Base-by-base conservation (phyloP, 2,888 invertebrate species). In the Esperia sulphurella region DNA sequence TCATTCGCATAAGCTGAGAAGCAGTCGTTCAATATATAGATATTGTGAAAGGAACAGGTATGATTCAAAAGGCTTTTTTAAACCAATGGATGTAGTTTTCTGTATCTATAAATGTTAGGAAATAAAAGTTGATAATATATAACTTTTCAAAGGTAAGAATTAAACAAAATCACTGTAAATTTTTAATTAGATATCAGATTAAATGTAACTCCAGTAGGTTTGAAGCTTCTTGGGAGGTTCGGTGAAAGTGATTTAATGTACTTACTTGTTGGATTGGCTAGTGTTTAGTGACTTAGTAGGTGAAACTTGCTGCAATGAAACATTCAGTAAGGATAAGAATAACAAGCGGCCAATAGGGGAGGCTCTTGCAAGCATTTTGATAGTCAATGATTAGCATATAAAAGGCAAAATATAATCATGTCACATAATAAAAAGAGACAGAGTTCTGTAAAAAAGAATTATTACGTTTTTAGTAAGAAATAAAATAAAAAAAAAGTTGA, bases 231-330 rank as follows among this genome's bases (percentile, higher is more conserved):
- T 48, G 29, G 14, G 3, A 46, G 31, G 54, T 43, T 58, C 55
- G 58, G 59, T 61, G 64, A 51, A 61, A 59, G 60, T 52, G 57
- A 43, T 59, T 14, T 47, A 50, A 50, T 58, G 68, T 83, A 88
- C 89, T 89, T 76, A 89, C 89, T 86, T 88, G 83, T 65, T 75
- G 69, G 70, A 67, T 65, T 75, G 78, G 72, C 82, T 84, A 87
- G 73, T 76, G 70, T 84, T 88, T 84, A 88, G 83, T 84, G 88
- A 86, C 87, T 89, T 89, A 88, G 86, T 81, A 79, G 89, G 88
- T 83, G 89, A 88, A 63, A 88, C 75, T 82, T 81, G 88, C 88
- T 88, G 89, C 68, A 89, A 89, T 87, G 79, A 88, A 88, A 88
- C 79, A 78, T 81, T 81, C 74, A 68, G 58, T 65, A 79, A 75